Conservation (phyloP, 2,888 invertebrate species). For the Phortica magna region DNA sequence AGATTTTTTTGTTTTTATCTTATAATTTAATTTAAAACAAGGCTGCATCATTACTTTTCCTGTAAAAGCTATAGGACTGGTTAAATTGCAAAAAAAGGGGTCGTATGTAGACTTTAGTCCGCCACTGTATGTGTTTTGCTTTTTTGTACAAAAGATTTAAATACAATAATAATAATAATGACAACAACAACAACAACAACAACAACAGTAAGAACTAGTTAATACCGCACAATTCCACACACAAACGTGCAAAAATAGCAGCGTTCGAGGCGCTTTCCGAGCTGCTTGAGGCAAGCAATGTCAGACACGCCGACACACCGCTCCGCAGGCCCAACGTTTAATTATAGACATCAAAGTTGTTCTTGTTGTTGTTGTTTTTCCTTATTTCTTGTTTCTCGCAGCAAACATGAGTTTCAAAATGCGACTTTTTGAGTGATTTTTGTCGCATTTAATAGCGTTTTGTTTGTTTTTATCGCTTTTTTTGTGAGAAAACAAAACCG, state of each 20-base stretch:
- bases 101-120: no score
- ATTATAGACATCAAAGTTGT: conserved; percentile 1
- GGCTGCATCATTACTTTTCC: no score
- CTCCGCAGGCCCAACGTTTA: not conserved
- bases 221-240: conserved; percentile 44
- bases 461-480: conserved; percentile 27
- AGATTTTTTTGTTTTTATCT: no score
- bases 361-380: conserved; percentile 13
- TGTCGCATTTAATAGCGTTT: conserved; percentile 11
- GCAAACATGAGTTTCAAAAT: no score
- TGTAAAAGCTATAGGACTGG: no score
- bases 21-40: no score
- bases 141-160: not conserved
- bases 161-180: not conserved
- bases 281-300: not conserved
- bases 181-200: conserved; percentile 7
- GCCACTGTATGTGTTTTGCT: no score
- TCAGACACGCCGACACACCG: not conserved
- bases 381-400: conserved; percentile 24
- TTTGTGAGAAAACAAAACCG: not conserved
- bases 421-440: conserved; percentile 37
- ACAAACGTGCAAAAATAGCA: conserved; percentile 8
- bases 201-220: conserved; percentile 44
- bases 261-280: not conserved
- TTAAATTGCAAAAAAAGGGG: no score